phyloP scores from a whole-genome alignment of 2,113 vertebrate species.

The Ceuthmochares aereus region DNA sequence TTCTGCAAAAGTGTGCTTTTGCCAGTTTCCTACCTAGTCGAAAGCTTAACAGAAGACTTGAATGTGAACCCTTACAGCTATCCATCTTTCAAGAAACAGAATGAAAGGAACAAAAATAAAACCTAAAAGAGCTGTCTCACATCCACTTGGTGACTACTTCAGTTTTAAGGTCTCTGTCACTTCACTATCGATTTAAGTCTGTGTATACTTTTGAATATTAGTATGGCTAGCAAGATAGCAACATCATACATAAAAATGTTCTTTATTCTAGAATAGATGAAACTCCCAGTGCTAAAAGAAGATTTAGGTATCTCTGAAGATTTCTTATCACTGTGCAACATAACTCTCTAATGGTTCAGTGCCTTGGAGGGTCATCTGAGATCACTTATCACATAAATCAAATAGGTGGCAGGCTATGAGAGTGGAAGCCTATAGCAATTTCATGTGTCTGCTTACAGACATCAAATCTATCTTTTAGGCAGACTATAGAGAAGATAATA shows the following conservation, averaged over 20 bases:
- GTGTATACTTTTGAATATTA: constrained; percentile 73
- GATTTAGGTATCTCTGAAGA: constrained; percentile 76
- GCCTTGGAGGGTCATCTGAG: constrained; percentile 72
- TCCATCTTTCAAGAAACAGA: constrained; percentile 53
- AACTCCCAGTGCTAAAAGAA: constrained; percentile 65
- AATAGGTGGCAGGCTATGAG: constrained; percentile 60
- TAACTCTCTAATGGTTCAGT: constrained; percentile 73
- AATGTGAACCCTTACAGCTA: constrained; percentile 31
- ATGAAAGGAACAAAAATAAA: constrained; percentile 62
- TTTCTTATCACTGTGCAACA: constrained; percentile 74
- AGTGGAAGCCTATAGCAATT: constrained; percentile 63
- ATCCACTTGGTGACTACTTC: constrained; percentile 34
- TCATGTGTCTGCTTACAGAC: constrained; percentile 64
- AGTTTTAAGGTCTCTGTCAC: constrained; percentile 60
- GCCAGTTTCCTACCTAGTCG: constrained; percentile 3
- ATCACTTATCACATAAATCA: constrained; percentile 77
- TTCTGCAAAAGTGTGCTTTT: constrained; percentile 27
- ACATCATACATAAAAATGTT: constrained; percentile 66
- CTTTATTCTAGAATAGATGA: constrained; percentile 67
- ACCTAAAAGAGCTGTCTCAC: constrained; percentile 24
- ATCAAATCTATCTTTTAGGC: constrained; percentile 67
- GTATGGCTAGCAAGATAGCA: constrained; percentile 70
- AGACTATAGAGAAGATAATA: constrained; percentile 64
- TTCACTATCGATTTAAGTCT: constrained; percentile 65
- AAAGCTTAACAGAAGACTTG: constrained; percentile 62